These are phyloP conservation scores for Macroramphosus scolopax DNA, from an alignment of 2,797 vertebrate species.

Conservation along the genomic window DNA sequence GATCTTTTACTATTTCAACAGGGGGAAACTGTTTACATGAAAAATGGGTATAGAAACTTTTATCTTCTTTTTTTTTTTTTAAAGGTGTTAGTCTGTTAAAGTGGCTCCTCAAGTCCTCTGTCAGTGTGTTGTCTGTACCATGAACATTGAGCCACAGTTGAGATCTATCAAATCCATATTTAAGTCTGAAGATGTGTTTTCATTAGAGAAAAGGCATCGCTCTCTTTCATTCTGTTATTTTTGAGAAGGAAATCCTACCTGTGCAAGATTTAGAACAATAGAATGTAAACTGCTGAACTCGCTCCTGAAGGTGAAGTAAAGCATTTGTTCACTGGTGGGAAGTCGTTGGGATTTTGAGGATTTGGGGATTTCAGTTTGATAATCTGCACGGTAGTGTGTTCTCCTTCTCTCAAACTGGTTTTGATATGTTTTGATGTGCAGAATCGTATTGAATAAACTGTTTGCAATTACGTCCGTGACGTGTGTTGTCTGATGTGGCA, in stretches of 20 bases:
- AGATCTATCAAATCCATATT: slow-evolving; percentile 38
- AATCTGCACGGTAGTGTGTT: slow-evolving; percentile 51
- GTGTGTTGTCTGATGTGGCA: background rate
- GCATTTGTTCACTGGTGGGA: slow-evolving; percentile 19
- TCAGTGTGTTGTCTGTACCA: slow-evolving; percentile 14
- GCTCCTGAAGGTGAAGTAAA: slow-evolving; percentile 28
- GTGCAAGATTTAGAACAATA: slow-evolving; percentile 28
- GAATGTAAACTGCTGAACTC: slow-evolving; percentile 39
- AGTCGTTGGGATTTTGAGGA: slow-evolving; percentile 22
- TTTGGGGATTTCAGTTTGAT: slow-evolving; percentile 33
- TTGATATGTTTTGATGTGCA: slow-evolving; percentile 83
- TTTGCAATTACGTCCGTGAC: slow-evolving; percentile 47
- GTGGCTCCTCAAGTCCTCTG: slow-evolving; percentile 18
- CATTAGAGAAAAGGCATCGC: slow-evolving; percentile 22
- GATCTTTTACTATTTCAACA: slow-evolving; percentile 34
- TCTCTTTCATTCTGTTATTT: slow-evolving; percentile 39
- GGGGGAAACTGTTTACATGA: slow-evolving; percentile 66
- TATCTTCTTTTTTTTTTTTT: slow-evolving; percentile 26
- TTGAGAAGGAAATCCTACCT: slow-evolving; percentile 35
- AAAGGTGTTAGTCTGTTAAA: slow-evolving; percentile 32
- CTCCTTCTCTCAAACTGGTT: slow-evolving; percentile 69
- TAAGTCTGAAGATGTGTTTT: slow-evolving; percentile 36
- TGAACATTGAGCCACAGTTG: slow-evolving; percentile 22
- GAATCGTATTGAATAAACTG: slow-evolving; percentile 72
- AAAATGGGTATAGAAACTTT: slow-evolving; percentile 33